phyloP scores from a whole-genome alignment of 2,888 invertebrate genomes.

The Entomobrya proxima region DNA sequence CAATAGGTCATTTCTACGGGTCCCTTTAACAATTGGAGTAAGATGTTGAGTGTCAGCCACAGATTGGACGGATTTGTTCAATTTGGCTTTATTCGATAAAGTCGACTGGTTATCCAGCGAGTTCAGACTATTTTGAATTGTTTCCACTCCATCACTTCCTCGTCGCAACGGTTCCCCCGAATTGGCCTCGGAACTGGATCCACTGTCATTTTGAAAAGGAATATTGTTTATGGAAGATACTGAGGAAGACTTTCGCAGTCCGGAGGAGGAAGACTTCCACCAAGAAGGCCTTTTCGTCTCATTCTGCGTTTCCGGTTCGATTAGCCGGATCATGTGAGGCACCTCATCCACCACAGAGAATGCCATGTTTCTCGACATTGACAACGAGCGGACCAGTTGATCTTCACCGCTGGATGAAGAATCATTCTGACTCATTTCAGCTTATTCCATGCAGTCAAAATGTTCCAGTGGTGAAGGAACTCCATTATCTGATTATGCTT shows the following conservation, averaged over 20 bases:
- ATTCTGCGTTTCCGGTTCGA: not conserved
- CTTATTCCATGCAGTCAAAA: not conserved
- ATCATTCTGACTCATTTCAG: slow-evolving; percentile 54
- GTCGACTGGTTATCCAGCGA: not conserved
- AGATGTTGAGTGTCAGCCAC: slow-evolving; percentile 15
- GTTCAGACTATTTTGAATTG: not conserved
- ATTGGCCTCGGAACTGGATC: not conserved
- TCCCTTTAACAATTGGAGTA: slow-evolving; percentile 44
- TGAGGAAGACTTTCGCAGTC: slow-evolving; percentile 54
- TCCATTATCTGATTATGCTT: not conserved
- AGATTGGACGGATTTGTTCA: slow-evolving; percentile 19
- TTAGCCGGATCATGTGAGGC: slow-evolving; percentile 70
- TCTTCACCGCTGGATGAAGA: slow-evolving; percentile 16
- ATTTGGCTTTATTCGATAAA: not conserved
- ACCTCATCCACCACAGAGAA: slow-evolving; percentile 70
- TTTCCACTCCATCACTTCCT: slow-evolving; percentile 7
- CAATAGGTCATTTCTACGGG: slow-evolving; percentile 58
- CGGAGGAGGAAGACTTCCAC: slow-evolving; percentile 30
- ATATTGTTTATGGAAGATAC: slow-evolving; percentile 52
- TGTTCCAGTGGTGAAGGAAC: not conserved
- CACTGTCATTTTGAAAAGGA: not conserved
- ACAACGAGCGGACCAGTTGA: slow-evolving; percentile 67
- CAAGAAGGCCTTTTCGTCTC: slow-evolving; percentile 4
- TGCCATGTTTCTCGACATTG: slow-evolving; percentile 71
- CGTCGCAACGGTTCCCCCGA: not conserved